These are phyloP conservation scores for Alviniconcha marisindica DNA, from an alignment of 1,140 invertebrate species.

Conservation along the genomic window DNA sequence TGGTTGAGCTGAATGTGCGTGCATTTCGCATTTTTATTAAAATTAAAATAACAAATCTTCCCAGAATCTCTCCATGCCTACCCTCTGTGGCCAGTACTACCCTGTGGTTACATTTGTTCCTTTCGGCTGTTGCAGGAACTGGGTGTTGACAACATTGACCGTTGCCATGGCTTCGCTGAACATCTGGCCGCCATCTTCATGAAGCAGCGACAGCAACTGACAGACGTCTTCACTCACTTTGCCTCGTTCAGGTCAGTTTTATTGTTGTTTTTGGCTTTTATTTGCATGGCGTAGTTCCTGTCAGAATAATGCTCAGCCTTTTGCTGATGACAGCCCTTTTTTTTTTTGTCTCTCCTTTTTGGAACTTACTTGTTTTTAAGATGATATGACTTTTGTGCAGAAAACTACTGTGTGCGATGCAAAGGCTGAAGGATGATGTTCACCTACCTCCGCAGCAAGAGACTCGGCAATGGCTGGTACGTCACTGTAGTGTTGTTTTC, in stretches of 20 bases:
- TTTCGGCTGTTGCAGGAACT: constrained; percentile 86
- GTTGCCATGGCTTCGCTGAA: constrained; percentile 88
- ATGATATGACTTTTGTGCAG: constrained; percentile 12
- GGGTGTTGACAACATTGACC: constrained; percentile 86
- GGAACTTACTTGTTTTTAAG: too few relatives aligned
- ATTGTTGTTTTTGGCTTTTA: too few relatives aligned
- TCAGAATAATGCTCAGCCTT: too few relatives aligned
- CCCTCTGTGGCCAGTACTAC: too few relatives aligned
- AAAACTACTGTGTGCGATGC: constrained; percentile 37
- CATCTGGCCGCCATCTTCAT: constrained; percentile 79
- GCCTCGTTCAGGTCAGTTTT: constrained; percentile 49
- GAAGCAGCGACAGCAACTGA: constrained; percentile 51
- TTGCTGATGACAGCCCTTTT: too few relatives aligned
- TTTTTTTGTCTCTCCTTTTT: too few relatives aligned
- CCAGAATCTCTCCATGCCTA: too few relatives aligned
- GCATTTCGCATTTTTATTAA: too few relatives aligned
- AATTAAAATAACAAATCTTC: too few relatives aligned
- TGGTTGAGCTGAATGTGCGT: too few relatives aligned
- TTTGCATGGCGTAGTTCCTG: too few relatives aligned
- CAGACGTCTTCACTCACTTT: constrained; percentile 40
- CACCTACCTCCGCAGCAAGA: constrained; percentile 48
- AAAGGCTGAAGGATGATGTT: background rate
- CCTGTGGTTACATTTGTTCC: too few relatives aligned
- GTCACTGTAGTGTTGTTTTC: constrained; percentile 34
- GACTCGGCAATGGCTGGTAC: constrained; percentile 51